Conservation (phyloP, 2,888 invertebrate species). For the Andrena dorsata region DNA sequence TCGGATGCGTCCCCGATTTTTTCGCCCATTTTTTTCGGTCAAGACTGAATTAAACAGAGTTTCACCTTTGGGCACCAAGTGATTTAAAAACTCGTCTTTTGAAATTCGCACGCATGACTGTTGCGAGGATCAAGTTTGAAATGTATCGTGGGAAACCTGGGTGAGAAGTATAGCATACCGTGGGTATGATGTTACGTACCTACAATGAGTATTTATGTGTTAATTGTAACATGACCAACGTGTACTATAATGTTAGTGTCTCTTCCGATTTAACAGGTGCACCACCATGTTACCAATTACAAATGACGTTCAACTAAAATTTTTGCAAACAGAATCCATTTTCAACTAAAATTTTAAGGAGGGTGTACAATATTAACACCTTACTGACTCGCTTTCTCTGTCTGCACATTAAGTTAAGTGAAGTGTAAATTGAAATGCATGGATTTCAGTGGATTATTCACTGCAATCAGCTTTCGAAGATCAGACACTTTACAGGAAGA, state of each 20-base stretch:
- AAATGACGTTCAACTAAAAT: no score
- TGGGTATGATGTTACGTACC: not conserved
- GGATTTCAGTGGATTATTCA: no score
- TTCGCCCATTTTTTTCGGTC: slow-evolving; percentile 15
- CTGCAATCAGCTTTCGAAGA: not conserved
- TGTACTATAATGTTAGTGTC: not conserved
- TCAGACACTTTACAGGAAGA: not conserved
- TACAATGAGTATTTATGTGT: not conserved
- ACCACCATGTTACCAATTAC: no score
- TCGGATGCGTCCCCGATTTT: slow-evolving; percentile 32
- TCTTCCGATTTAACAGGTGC: not conserved
- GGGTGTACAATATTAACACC: no score
- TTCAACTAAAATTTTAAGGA: no score
- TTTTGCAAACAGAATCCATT: no score
- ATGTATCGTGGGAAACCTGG: not conserved
- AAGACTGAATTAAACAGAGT: not conserved
- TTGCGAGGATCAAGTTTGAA: no score
- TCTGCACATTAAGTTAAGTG: no score
- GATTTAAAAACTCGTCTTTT: not conserved
- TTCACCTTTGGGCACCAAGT: not conserved
- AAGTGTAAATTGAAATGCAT: no score
- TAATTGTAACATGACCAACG: not conserved
- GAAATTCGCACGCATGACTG: not conserved
- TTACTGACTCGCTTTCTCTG: no score
- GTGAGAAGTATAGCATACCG: not conserved